A percentile compares a stretch with the other conserved stretches of the same genome.
phyloP scores from a whole-genome alignment of 2,797 vertebrate genomes.

The Cirrhinus molitorella region DNA sequence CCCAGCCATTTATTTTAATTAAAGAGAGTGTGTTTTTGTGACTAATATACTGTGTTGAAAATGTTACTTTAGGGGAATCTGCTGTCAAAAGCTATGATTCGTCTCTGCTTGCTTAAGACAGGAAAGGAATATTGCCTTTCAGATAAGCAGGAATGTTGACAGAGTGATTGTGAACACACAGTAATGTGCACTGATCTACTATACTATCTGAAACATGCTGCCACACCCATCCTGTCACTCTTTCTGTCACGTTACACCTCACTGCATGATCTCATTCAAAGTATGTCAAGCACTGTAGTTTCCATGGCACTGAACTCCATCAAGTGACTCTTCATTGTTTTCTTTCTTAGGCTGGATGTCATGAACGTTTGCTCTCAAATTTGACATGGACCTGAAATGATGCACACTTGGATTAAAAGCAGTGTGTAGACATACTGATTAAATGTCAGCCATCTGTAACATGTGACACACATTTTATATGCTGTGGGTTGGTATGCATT shows the following conservation, averaged over 20 bases:
- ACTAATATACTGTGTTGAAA: not conserved
- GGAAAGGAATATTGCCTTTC: conserved; percentile 19
- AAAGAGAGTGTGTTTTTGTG: not conserved
- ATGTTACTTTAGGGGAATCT: not conserved
- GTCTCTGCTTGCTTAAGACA: not conserved
- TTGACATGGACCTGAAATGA: not conserved
- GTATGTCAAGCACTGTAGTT: conserved; percentile 2
- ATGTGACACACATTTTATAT: not conserved
- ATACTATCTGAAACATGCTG: conserved; percentile 23
- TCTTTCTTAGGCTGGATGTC: not conserved
- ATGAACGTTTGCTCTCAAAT: not conserved
- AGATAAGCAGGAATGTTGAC: conserved; percentile 39
- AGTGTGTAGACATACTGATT: not conserved
- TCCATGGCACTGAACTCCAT: not conserved
- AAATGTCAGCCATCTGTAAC: not conserved
- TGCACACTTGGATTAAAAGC: not conserved
- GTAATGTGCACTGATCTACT: conserved; percentile 21
- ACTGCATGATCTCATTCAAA: conserved; percentile 18
- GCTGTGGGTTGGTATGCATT: not conserved
- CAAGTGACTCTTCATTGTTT: conserved; percentile 7
- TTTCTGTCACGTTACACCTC: conserved; percentile 6
- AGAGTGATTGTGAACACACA: not conserved
- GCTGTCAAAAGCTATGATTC: not conserved
- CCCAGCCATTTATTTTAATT: not conserved
- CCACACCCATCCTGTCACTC: conserved; percentile 26